phyloP scores from a whole-genome alignment of 2,888 invertebrate genomes.

The Hybos culiciformis region DNA sequence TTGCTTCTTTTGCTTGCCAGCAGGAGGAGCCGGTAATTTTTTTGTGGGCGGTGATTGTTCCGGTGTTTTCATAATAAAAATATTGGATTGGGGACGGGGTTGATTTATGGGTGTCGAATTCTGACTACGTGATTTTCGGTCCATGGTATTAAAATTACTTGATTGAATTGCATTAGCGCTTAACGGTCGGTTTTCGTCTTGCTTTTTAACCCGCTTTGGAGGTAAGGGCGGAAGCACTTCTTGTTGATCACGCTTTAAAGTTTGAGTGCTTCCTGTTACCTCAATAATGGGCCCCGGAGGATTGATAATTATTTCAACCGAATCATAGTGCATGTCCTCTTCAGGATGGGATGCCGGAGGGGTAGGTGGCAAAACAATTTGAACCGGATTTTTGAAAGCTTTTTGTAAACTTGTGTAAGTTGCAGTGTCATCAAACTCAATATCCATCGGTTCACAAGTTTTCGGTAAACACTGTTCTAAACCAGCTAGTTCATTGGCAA shows the following conservation, averaged over 20 bases:
- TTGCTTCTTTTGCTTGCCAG: constrained; percentile 42
- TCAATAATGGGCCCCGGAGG: constrained; percentile 39
- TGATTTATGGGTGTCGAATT: constrained; percentile 16
- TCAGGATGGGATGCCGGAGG: constrained; percentile 27
- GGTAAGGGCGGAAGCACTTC: constrained; percentile 64
- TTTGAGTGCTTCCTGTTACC: constrained; percentile 25
- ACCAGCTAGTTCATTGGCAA: constrained; percentile 27
- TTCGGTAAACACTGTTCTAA: constrained; percentile 20
- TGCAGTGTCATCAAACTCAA: constrained; percentile 60
- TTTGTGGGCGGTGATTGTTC: constrained; percentile 40
- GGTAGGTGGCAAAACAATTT: constrained; percentile 40
- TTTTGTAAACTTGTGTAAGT: constrained; percentile 74
- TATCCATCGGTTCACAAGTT: constrained; percentile 35
- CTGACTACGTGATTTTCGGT: constrained; percentile 8
- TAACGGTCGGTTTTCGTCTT: constrained; percentile 31
- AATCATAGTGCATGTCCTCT: constrained; percentile 35
- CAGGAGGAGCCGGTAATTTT: constrained; percentile 39
- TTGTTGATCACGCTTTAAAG: constrained; percentile 42
- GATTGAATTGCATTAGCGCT: constrained; percentile 21
- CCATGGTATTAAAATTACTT: not conserved
- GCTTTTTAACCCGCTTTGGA: constrained; percentile 59
- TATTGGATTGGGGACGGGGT: constrained; percentile 24
- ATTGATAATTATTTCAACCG: constrained; percentile 32
- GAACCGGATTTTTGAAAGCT: constrained; percentile 71
- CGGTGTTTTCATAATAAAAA: constrained; percentile 31